These are phyloP conservation scores for Strigamia maritima DNA, from an alignment of 2,888 invertebrate genomes.

Conservation along the genomic window DNA sequence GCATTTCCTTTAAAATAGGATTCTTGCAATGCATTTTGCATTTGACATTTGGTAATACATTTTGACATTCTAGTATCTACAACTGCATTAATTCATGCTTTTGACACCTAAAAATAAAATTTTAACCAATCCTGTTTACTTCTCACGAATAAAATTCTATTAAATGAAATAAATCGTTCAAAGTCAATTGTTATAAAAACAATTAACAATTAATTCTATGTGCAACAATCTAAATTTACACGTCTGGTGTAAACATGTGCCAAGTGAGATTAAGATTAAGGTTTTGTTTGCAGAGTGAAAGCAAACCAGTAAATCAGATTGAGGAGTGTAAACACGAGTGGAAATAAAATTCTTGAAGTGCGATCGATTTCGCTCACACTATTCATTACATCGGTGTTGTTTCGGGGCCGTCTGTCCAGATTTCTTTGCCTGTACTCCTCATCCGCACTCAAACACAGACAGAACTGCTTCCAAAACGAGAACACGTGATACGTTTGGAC, in stretches of 20 bases:
- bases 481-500: conserved; percentile 75
- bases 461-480: conserved; percentile 73
- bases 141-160: too few relatives aligned
- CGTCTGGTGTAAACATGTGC: neutral
- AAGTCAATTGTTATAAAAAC: too few relatives aligned
- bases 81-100: too few relatives aligned
- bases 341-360: conserved; percentile 70
- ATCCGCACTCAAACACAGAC: conserved; percentile 65
- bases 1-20: too few relatives aligned
- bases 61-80: too few relatives aligned
- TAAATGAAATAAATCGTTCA: too few relatives aligned
- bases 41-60: too few relatives aligned
- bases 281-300: conserved; percentile 54
- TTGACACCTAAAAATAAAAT: too few relatives aligned
- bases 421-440: conserved; percentile 60
- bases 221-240: too few relatives aligned
- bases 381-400: conserved; percentile 65
- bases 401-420: conserved; percentile 66
- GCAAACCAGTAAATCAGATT: conserved; percentile 87
- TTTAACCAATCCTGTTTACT: too few relatives aligned
- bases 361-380: conserved; percentile 83
- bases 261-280: neutral
- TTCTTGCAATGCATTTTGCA: too few relatives aligned
- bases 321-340: conserved; percentile 78
- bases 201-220: too few relatives aligned